Evolutionary conservation across 2,888 invertebrate species (phyloP).

Genomic region (Sesia bembeciformis): DNA sequence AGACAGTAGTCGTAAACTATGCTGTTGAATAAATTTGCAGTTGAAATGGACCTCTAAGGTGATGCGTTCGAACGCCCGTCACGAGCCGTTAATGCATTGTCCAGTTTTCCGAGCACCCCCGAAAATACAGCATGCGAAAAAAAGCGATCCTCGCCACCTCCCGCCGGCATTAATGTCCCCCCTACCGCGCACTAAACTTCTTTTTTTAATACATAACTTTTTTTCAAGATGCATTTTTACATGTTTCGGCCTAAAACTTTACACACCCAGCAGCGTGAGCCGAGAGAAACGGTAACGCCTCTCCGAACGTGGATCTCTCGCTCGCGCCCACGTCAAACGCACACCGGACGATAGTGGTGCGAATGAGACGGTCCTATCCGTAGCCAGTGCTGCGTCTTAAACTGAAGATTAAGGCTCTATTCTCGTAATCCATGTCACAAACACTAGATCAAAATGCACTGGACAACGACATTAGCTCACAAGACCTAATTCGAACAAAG

Average conservation of each 20-base stretch:
- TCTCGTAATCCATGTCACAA: constrained; percentile 50
- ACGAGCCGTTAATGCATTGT: constrained; percentile 68
- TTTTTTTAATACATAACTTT: constrained; percentile 76
- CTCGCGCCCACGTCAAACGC: constrained; percentile 31
- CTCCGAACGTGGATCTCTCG: constrained; percentile 52
- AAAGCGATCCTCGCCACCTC: constrained; percentile 63
- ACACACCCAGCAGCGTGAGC: constrained; percentile 64
- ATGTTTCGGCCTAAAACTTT: constrained; percentile 75
- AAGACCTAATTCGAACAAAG: constrained; percentile 14
- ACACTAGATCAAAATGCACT: constrained; percentile 48
- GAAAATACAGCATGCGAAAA: constrained; percentile 72
- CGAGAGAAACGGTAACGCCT: constrained; percentile 62
- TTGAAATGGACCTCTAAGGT: constrained; percentile 57
- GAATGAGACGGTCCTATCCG: constrained; percentile 52
- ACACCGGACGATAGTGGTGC: constrained; percentile 65
- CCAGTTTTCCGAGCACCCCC: constrained; percentile 66
- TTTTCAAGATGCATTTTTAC: constrained; percentile 76
- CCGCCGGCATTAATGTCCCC: constrained; percentile 64
- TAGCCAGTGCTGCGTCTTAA: constrained; percentile 58
- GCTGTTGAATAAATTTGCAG: constrained; percentile 7
- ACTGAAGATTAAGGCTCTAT: constrained; percentile 67
- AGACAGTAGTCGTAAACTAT: too few relatives aligned
- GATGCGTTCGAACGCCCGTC: constrained; percentile 49
- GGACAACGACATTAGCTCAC: constrained; percentile 27
- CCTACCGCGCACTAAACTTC: constrained; percentile 71